Evolutionary conservation across 2,888 invertebrate species (phyloP), one percentile per base, ranked within the genome.

Genomic region (Sarcophaga carnaria): DNA sequence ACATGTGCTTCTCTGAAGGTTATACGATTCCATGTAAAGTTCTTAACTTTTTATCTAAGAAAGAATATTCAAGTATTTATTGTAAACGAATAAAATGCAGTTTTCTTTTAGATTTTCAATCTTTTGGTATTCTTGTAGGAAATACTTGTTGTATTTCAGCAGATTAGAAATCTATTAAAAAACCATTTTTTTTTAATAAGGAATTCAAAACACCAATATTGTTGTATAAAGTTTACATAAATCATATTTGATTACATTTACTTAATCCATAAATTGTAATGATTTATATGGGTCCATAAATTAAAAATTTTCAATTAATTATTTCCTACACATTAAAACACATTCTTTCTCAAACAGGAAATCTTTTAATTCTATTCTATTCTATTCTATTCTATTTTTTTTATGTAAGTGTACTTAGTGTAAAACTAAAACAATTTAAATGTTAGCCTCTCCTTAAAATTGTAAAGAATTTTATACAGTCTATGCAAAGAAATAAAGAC

Each of bases 381-480:
- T 25, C 37, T 27, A 0, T 17, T 27, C 27, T 66, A n/a, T n/a
- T n/a, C n/a, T 66, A 49, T 49, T 14, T 49, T 11, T 49, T 12
- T 14, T 2, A 14, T 49, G 14, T 49, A 49, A 37, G 37, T 37
- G 8, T 37, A 37, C 37, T 8, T 27, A 27, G 27, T 5, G 5
- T 37, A 37, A 6, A 37, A 37, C 37, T 37, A 37, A 37, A 37
- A 10, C 8, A 37, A 37, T 37, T 3, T 8, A 37, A 37, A 37
- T 37, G 37, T 37, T 37, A 37, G 69, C 77, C 87, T 66, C 84
- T 87, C 84, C 87, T 79, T 72, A 59, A 87, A 87, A 87, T 79
- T 22, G 14, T 59, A 37, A 45, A 64, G 20, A 62, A 25, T 74
- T 60, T 67, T 80, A 14, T 54, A 54, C 14, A 14, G 14, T 14